These are phyloP conservation scores for Cinara cedri DNA, from an alignment of 2,888 invertebrate genomes.

Conservation along the genomic window DNA sequence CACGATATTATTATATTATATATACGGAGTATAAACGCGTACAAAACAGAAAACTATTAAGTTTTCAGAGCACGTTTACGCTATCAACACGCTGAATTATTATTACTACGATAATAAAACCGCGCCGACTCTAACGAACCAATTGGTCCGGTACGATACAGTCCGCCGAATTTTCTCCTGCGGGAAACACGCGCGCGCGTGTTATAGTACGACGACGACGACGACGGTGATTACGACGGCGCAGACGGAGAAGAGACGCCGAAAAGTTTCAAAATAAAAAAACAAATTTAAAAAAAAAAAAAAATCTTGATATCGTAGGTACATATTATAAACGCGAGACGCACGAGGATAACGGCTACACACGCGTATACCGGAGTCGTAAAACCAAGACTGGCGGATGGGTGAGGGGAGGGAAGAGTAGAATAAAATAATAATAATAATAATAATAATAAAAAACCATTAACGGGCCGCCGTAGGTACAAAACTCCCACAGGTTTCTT, in stretches of 20 bases:
- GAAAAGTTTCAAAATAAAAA: neutral
- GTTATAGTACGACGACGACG: neutral
- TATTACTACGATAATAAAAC: conserved; percentile 29
- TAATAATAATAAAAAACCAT: conserved; percentile 7
- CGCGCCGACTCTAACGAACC: conserved; percentile 35
- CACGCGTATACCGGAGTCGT: neutral
- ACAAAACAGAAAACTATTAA: conserved; percentile 2
- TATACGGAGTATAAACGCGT: too few relatives aligned
- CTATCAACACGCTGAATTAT: conserved; percentile 38
- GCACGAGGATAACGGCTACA: neutral
- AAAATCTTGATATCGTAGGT: neutral
- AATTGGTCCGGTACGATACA: conserved; percentile 10
- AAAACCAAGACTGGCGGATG: neutral
- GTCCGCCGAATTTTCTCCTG: neutral
- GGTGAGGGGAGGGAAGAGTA: neutral
- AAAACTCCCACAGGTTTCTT: conserved; percentile 43
- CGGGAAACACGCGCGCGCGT: too few relatives aligned
- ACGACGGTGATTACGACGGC: neutral
- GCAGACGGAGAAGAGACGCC: conserved; percentile 10
- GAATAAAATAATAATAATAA: too few relatives aligned
- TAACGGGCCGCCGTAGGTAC: conserved; percentile 1
- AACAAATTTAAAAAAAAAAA: neutral
- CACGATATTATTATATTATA: too few relatives aligned
- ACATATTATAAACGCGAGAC: neutral
- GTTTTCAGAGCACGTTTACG: conserved; percentile 35